A percentile compares a stretch with the other conserved stretches of the same genome.
phyloP scores from a whole-genome alignment of 2,888 invertebrate species.

The Ophioninae sp. region DNA sequence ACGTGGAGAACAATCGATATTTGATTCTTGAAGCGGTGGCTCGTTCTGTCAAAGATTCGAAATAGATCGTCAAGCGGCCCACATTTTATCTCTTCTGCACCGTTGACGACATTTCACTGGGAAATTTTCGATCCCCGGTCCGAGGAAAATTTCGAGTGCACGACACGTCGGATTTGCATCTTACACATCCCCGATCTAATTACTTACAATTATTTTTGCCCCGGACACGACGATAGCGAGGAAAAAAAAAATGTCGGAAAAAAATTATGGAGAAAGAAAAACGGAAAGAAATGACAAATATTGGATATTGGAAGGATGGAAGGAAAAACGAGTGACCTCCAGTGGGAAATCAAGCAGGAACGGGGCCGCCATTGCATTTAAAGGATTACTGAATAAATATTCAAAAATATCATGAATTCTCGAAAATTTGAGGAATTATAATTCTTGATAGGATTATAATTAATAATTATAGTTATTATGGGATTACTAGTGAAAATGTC shows the following conservation, averaged over 20 bases:
- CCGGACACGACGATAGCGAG: not conserved
- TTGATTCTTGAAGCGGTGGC: constrained; percentile 30
- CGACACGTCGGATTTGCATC: not conserved
- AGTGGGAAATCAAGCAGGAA: too few relatives aligned
- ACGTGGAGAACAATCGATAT: constrained; percentile 42
- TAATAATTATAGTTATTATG: too few relatives aligned
- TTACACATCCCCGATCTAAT: not conserved
- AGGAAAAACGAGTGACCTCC: not conserved
- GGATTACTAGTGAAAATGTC: too few relatives aligned
- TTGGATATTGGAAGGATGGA: not conserved
- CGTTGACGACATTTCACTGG: constrained; percentile 12
- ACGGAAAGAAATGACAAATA: not conserved
- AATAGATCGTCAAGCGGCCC: constrained; percentile 50
- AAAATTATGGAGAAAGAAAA: not conserved
- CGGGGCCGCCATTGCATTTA: too few relatives aligned
- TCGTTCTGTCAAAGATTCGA: constrained; percentile 13
- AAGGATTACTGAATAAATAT: too few relatives aligned
- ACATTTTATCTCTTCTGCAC: constrained; percentile 40
- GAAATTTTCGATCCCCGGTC: not conserved
- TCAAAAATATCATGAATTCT: too few relatives aligned
- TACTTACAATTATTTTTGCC: constrained; percentile 18
- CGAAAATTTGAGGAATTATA: too few relatives aligned
- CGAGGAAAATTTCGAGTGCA: not conserved
- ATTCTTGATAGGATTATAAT: too few relatives aligned
- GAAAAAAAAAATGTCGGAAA: not conserved